These are phyloP conservation scores for Beris chalybata DNA, from an alignment of 2,888 invertebrate species.

Conservation along the genomic window DNA sequence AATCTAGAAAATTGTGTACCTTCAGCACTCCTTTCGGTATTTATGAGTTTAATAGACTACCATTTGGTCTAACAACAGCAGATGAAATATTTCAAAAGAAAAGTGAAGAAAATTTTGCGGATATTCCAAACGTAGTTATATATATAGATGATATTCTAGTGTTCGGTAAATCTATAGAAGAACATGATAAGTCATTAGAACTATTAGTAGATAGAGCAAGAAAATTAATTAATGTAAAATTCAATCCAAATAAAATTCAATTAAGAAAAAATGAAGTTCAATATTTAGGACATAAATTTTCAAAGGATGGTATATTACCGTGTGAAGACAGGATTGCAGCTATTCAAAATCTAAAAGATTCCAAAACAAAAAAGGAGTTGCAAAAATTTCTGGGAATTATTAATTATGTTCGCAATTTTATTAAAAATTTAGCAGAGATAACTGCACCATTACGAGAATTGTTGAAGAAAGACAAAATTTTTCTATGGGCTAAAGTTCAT, in stretches of 20 bases:
- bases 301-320: slow-evolving; percentile 31
- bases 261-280: slow-evolving; percentile 44
- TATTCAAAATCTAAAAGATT: slow-evolving; percentile 16
- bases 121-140: slow-evolving; percentile 43
- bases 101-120: slow-evolving; percentile 40
- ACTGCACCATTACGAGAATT: not conserved
- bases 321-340: slow-evolving; percentile 34
- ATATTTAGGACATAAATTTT: slow-evolving; percentile 43
- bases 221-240: slow-evolving; percentile 43
- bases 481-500: not conserved
- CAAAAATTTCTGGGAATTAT: slow-evolving; percentile 29
- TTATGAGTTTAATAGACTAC: no score
- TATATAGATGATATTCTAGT: slow-evolving; percentile 47
- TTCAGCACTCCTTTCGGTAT: slow-evolving; percentile 43
- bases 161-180: slow-evolving; percentile 23
- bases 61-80: slow-evolving; percentile 34
- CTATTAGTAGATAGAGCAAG: slow-evolving; percentile 42
- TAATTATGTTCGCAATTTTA: not conserved
- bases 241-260: slow-evolving; percentile 45
- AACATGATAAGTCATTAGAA: slow-evolving; percentile 43
- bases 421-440: slow-evolving; percentile 17
- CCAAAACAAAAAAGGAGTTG: slow-evolving; percentile 32
- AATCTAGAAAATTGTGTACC: slow-evolving; percentile 45
- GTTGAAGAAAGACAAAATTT: not conserved
- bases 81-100: slow-evolving; percentile 42